These are phyloP conservation scores for Blennius ocellaris DNA, from an alignment of 2,113 vertebrate species.

Conservation along the genomic window DNA sequence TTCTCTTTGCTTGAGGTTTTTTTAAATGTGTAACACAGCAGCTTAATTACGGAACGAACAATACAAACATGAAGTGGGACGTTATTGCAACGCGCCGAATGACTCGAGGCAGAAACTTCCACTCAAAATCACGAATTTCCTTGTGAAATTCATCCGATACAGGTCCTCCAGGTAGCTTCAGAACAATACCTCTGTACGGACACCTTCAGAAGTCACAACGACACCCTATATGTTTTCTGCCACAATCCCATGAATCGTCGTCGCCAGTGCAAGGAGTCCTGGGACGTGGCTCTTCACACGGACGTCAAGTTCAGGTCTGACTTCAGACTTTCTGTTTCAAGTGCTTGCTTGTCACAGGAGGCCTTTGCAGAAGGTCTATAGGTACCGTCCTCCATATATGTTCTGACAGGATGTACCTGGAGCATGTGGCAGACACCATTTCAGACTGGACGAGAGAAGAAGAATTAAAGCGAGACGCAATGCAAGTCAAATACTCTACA, in stretches of 20 bases:
- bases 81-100: background rate
- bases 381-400: background rate
- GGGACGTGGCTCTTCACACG: slow-evolving; percentile 88
- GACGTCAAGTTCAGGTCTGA: slow-evolving; percentile 92
- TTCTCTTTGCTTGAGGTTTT: too few species aligned
- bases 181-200: slow-evolving; percentile 88
- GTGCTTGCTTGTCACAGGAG: background rate
- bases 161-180: slow-evolving; percentile 88
- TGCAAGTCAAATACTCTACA: slow-evolving; percentile 29
- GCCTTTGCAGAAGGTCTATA: background rate
- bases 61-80: too few species aligned
- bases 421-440: slow-evolving; percentile 86
- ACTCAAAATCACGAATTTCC: background rate
- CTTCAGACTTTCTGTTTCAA: background rate
- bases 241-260: slow-evolving; percentile 90
- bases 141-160: background rate
- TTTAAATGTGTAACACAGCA: too few species aligned
- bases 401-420: slow-evolving; percentile 87
- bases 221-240: slow-evolving; percentile 87
- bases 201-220: slow-evolving; percentile 86
- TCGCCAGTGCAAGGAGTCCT: slow-evolving; percentile 82
- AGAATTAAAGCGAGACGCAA: slow-evolving; percentile 81
- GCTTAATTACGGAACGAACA: too few species aligned
- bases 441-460: slow-evolving; percentile 87
- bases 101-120: too few species aligned